Percentiles rank a stretch among this genome's conserved stretches.
phyloP scores from a whole-genome alignment of 1,140 invertebrate species.

The Wasmannia auropunctata region DNA sequence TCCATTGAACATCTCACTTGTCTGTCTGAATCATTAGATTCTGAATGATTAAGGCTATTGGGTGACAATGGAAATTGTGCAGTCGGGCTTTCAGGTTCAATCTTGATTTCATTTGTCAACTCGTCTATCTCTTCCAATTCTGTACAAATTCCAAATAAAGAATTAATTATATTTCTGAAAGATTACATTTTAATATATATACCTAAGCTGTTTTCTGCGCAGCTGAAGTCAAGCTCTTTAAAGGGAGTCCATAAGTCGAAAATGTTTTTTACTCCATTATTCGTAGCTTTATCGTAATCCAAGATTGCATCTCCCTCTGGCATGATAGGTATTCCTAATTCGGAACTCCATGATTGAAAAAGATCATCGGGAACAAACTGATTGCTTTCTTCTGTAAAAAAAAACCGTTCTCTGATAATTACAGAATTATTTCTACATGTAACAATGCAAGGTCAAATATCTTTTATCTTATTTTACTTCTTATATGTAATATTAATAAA shows the following conservation, averaged over 20 bases:
- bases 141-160: not conserved
- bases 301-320: slow-evolving; percentile 66
- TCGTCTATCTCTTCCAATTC: slow-evolving; percentile 4
- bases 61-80: slow-evolving; percentile 75
- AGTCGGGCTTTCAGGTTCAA: slow-evolving; percentile 72
- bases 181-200: not conserved
- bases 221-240: slow-evolving; percentile 58
- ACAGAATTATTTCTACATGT: not conserved
- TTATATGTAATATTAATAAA: not conserved
- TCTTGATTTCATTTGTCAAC: slow-evolving; percentile 67
- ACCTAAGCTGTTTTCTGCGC: slow-evolving; percentile 52
- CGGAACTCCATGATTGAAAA: slow-evolving; percentile 77
- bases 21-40: slow-evolving; percentile 75
- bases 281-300: slow-evolving; percentile 33
- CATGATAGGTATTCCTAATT: slow-evolving; percentile 77
- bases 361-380: slow-evolving; percentile 74
- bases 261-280: slow-evolving; percentile 70
- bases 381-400: slow-evolving; percentile 69
- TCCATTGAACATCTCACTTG: slow-evolving; percentile 50
- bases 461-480: not conserved
- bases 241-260: slow-evolving; percentile 41
- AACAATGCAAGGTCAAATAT: not conserved
- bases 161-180: not conserved
- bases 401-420: not conserved
- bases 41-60: slow-evolving; percentile 71